Evolutionary conservation across 1,140 invertebrate genomes (phyloP), one percentile per base, ranked within the genome.

Genomic region (Drosophila aff.): DNA sequence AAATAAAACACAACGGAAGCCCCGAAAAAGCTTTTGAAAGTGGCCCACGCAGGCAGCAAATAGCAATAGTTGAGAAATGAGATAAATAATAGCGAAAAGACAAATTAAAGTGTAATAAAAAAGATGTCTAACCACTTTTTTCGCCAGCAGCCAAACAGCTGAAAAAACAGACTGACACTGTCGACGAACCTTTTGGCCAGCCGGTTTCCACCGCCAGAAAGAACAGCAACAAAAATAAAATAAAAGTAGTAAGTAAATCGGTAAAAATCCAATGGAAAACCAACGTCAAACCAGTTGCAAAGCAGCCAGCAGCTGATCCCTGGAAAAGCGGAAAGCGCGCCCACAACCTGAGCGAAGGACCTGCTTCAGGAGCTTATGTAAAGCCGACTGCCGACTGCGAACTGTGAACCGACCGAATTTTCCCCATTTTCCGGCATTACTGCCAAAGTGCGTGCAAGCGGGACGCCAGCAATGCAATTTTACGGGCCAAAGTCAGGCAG

Each of bases 51-150:
- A 83, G 82, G 76, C 72, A 65, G 80, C 83, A 82, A 82, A 82
- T 79, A 79, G 74, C 69, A 71, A 71, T 75, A 73, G 79, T 82
- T 75, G 64, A 83, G 76, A 76, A 83, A 83, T 85, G 77, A 85
- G 60, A 65, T 64, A 69, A 86, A 85, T 79, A 74, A 74, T 74
- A 72, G 71, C 64, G 75, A 74, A 87, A 74, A 81, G 63, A 83
- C 69, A 84, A 89, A 90, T 89, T 89, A 79, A 89, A 84, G 78
- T 87, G 81, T 87, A 89, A 84, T 87, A 81, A 80, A 79, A 87
- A 84, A 89, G 84, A 66, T 74, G 84, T 89, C 76, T 68, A 90
- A 90, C 84, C 68, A 90, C 85, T 89, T 90, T 81, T 66, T 80
- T 73, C 41, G 44, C 61, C 76, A 60, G 50, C 73, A 59, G 60